These are phyloP conservation scores for Tiliacea citrago DNA, from an alignment of 2,888 invertebrate species.

Conservation along the genomic window DNA sequence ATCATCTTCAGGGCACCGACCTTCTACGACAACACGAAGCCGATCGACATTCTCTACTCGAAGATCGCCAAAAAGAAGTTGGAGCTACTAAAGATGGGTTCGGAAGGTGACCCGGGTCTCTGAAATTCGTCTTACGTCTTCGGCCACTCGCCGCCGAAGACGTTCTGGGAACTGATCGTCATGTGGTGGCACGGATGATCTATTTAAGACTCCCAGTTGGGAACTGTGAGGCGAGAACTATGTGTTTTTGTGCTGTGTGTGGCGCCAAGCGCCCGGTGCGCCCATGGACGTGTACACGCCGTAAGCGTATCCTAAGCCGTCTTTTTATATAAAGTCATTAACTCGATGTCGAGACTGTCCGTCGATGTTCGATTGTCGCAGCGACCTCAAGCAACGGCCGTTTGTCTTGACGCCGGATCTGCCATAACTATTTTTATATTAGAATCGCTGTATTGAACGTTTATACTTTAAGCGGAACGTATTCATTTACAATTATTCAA, in stretches of 20 bases:
- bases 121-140: constrained; percentile 93
- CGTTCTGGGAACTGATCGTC: constrained; percentile 91
- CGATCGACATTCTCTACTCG: constrained; percentile 97
- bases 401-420: constrained; percentile 82
- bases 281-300: constrained; percentile 83
- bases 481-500: constrained; percentile 81
- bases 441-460: constrained; percentile 80
- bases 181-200: constrained; percentile 91
- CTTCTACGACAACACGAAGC: constrained; percentile 96
- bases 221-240: constrained; percentile 86
- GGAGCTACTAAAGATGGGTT: constrained; percentile 96
- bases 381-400: constrained; percentile 77
- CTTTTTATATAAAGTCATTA: constrained; percentile 84
- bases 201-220: constrained; percentile 85
- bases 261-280: constrained; percentile 87
- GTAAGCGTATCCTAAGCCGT: constrained; percentile 85
- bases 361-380: constrained; percentile 82
- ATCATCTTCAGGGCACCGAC: constrained; percentile 98
- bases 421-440: constrained; percentile 88
- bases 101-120: constrained; percentile 92
- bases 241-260: constrained; percentile 85
- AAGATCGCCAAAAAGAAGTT: constrained; percentile 97
- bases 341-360: constrained; percentile 85
- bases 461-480: constrained; percentile 80
- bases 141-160: constrained; percentile 93